Conservation (phyloP, 2,797 vertebrate species). For the Anableps anableps region DNA sequence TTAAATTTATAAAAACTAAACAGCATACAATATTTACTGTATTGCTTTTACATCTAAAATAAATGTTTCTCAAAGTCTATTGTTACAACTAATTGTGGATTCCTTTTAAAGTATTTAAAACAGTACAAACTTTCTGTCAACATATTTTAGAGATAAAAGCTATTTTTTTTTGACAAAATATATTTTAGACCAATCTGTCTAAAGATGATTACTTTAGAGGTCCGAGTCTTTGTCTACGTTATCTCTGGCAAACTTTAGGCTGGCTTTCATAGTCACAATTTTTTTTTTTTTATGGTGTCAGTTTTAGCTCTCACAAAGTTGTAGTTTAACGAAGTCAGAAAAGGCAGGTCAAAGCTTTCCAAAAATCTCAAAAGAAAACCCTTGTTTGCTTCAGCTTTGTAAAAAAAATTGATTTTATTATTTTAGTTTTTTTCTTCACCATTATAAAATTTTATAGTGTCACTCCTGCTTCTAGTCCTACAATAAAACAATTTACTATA, state of each 20-base stretch:
- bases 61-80: too few species aligned
- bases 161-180: neutral
- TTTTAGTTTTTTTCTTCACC: neutral
- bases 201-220: neutral
- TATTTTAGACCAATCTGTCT: neutral
- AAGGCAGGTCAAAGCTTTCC: neutral
- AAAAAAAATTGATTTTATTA: neutral
- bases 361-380: neutral
- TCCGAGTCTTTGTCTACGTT: neutral
- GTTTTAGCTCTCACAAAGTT: neutral
- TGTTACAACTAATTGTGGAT: too few species aligned
- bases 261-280: neutral
- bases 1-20: too few species aligned
- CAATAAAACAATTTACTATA: neutral
- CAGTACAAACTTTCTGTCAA: neutral
- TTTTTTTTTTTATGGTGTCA: neutral
- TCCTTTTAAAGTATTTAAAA: neutral
- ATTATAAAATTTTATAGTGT: too few species aligned
- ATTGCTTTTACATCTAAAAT: too few species aligned
- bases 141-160: neutral
- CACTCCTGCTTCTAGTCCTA: neutral
- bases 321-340: neutral
- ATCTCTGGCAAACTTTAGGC: neutral
- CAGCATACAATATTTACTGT: too few species aligned
- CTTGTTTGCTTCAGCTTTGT: neutral